A percentile compares a stretch with the other conserved stretches of the same genome.
These are phyloP conservation scores for Urocyon cinereoargenteus DNA, from an alignment of 2,797 vertebrate genomes.

Conservation along the genomic window DNA sequence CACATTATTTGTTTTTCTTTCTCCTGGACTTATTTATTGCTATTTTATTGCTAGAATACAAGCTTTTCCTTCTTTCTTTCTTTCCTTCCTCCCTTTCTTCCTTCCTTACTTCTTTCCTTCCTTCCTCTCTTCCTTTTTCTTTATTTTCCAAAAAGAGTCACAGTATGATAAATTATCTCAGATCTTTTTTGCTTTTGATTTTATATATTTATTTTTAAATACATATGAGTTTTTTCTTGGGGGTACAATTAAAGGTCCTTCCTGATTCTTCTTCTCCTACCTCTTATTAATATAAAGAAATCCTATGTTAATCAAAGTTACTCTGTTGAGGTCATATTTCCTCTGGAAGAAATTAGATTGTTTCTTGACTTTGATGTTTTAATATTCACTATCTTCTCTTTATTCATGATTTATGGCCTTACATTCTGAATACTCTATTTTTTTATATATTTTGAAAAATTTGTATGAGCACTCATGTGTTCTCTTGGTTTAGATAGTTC, in stretches of 20 bases:
- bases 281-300: neutral
- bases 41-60: neutral
- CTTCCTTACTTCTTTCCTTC: neutral
- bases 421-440: neutral
- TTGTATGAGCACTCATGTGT: neutral
- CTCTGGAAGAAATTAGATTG: neutral
- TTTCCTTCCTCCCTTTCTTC: neutral
- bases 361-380: conserved; percentile 14
- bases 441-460: conserved; percentile 37
- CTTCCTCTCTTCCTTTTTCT: rapidly evolving
- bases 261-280: neutral
- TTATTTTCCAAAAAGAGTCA: neutral
- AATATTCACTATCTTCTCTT: neutral
- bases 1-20: neutral
- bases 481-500: neutral
- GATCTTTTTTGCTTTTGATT: neutral
- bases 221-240: neutral
- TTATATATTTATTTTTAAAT: neutral
- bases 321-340: neutral
- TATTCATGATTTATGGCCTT: neutral
- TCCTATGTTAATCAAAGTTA: neutral
- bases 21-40: neutral
- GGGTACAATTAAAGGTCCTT: neutral
- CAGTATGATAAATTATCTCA: neutral
- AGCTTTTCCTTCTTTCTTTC: neutral